Percentiles rank a stretch among this genome's conserved stretches.
phyloP scores from a whole-genome alignment of 2,888 invertebrate species.

The Cancer borealis region DNA sequence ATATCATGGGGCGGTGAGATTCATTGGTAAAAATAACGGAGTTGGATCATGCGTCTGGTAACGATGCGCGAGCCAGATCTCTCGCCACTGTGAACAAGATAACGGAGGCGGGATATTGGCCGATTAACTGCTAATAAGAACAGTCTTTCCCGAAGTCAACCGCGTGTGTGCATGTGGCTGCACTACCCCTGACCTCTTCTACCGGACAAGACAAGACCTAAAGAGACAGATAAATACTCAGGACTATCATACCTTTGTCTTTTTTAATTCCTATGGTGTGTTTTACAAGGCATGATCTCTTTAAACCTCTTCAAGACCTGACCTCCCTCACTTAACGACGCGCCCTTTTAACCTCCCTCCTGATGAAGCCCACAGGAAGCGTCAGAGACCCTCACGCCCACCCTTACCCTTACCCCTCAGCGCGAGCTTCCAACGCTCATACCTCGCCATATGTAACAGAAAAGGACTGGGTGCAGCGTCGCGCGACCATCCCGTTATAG shows the following conservation, averaged over 20 bases:
- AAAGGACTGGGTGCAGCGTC: neutral
- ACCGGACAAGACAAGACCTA: neutral
- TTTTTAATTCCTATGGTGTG: neutral
- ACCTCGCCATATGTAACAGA: neutral
- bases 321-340: neutral
- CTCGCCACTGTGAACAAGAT: neutral
- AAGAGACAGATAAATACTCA: neutral
- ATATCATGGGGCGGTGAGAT: neutral
- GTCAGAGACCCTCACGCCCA: neutral
- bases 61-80: neutral
- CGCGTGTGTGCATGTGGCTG: neutral
- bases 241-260: neutral
- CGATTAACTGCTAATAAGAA: constrained; percentile 26
- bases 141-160: neutral
- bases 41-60: neutral
- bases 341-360: neutral
- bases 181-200: neutral
- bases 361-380: constrained; percentile 12
- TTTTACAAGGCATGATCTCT: neutral
- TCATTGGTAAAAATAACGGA: neutral
- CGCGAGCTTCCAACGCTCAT: neutral
- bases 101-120: constrained; percentile 7
- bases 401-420: neutral
- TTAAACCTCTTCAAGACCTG: constrained; percentile 10
- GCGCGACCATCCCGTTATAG: constrained; percentile 20